phyloP scores from a whole-genome alignment of 2,888 invertebrate species.

The Zootermopsis nevadensis region DNA sequence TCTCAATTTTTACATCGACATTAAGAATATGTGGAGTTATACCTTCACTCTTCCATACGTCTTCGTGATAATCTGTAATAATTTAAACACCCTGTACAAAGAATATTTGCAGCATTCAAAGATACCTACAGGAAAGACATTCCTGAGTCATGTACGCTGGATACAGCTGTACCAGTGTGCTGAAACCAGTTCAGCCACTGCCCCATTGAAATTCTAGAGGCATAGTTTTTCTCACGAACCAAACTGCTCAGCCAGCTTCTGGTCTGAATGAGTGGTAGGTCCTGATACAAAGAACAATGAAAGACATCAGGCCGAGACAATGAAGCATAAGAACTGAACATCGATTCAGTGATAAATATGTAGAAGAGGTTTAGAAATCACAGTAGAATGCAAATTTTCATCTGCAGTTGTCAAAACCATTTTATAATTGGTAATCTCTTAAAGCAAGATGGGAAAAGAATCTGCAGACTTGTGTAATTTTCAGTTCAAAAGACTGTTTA shows the following conservation, averaged over 20 bases:
- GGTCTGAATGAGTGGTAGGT: slow-evolving; percentile 15
- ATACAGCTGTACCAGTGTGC: not conserved
- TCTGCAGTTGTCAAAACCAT: not conserved
- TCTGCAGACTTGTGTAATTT: too few relatives aligned
- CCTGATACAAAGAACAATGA: not conserved
- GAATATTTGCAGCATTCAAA: not conserved
- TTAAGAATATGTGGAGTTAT: too few relatives aligned
- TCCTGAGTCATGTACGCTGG: not conserved
- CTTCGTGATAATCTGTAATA: too few relatives aligned
- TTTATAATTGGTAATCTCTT: not conserved
- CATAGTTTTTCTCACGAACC: slow-evolving; percentile 1
- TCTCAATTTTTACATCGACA: too few relatives aligned
- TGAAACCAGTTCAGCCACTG: not conserved
- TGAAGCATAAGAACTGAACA: not conserved
- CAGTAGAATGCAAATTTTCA: not conserved
- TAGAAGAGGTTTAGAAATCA: not conserved
- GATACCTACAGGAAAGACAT: not conserved
- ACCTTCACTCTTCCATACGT: too few relatives aligned
- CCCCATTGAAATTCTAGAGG: slow-evolving; percentile 8
- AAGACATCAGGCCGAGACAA: not conserved
- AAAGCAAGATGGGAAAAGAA: too few relatives aligned
- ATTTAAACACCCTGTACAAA: not conserved
- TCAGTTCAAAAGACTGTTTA: too few relatives aligned
- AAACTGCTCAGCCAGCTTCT: not conserved
- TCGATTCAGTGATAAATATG: not conserved